A percentile compares a stretch with the other conserved stretches of the same genome.
phyloP scores from a whole-genome alignment of 2,113 vertebrate species.

The Ceyx melanurus region DNA sequence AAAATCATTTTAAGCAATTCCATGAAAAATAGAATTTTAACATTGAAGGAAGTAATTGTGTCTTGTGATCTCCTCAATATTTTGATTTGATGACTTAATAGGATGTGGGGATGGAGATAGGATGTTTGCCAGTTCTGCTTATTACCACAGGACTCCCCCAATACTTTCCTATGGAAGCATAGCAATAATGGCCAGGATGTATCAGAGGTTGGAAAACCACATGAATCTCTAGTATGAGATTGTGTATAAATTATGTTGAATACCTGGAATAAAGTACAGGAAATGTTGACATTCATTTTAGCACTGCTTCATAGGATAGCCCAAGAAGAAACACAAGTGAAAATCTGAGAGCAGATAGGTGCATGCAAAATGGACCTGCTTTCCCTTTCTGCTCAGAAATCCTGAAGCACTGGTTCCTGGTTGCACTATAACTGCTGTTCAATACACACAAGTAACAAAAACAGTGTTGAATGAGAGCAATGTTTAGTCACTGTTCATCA shows the following conservation, averaged over 20 bases:
- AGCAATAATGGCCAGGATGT: neutral
- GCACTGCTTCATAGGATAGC: neutral
- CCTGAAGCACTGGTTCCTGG: neutral
- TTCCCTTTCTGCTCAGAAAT: neutral
- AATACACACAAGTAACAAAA: neutral
- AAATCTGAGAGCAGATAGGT: neutral
- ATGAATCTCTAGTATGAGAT: neutral
- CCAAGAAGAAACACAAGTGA: neutral
- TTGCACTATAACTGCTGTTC: neutral
- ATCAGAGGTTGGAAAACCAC: neutral
- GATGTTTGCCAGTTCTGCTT: neutral
- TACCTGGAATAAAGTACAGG: neutral
- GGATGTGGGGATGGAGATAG: neutral
- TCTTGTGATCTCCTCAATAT: neutral
- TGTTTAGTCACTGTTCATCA: neutral
- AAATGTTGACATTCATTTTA: neutral
- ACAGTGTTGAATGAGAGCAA: neutral
- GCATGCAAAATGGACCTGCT: neutral
- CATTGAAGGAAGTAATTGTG: neutral
- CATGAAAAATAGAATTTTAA: neutral
- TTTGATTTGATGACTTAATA: neutral
- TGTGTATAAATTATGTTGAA: neutral
- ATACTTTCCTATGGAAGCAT: neutral
- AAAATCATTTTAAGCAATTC: neutral
- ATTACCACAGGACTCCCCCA: neutral